phyloP scores from a whole-genome alignment of 2,888 invertebrate species.

The Drosophila mayaguana region DNA sequence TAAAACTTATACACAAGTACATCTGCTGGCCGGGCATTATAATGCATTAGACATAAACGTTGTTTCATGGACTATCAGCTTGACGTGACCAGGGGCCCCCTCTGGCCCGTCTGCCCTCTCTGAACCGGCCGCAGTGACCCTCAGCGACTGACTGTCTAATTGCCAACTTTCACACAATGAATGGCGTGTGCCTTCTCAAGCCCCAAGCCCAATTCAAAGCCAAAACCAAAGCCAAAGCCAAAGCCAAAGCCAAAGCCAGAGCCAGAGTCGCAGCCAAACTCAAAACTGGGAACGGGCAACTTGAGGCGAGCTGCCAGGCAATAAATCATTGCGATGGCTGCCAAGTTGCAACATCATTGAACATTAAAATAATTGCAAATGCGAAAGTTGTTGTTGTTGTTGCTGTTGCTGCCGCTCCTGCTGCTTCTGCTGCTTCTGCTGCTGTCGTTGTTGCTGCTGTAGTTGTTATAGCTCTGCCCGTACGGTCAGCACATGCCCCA shows the following conservation, averaged over 20 bases:
- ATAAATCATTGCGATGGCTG: constrained; percentile 72
- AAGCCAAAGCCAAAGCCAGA: constrained; percentile 11
- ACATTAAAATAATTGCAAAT: constrained; percentile 75
- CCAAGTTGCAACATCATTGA: constrained; percentile 74
- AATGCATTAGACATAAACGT: constrained; percentile 67
- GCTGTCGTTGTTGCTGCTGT: constrained; percentile 7
- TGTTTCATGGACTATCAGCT: constrained; percentile 60
- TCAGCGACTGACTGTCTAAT: constrained; percentile 52
- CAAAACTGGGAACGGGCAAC: constrained; percentile 28
- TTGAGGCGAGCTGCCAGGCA: constrained; percentile 30
- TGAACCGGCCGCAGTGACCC: not conserved
- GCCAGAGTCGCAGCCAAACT: constrained; percentile 34
- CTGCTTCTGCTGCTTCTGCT: constrained; percentile 2
- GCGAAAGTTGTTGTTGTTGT: constrained; percentile 54
- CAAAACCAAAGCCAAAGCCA: constrained; percentile 18
- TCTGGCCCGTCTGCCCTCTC: not conserved
- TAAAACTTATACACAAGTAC: constrained; percentile 58
- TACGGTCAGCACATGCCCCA: constrained; percentile 55
- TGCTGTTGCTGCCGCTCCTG: constrained; percentile 3
- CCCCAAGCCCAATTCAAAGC: not conserved
- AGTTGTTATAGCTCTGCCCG: constrained; percentile 8
- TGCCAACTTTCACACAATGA: constrained; percentile 62
- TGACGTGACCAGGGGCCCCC: not conserved
- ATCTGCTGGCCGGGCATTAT: constrained; percentile 55
- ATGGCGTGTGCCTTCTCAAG: constrained; percentile 28